Base-by-base conservation (phyloP, 1,140 invertebrate species). In the Cyrtorhinus lividipennis region DNA sequence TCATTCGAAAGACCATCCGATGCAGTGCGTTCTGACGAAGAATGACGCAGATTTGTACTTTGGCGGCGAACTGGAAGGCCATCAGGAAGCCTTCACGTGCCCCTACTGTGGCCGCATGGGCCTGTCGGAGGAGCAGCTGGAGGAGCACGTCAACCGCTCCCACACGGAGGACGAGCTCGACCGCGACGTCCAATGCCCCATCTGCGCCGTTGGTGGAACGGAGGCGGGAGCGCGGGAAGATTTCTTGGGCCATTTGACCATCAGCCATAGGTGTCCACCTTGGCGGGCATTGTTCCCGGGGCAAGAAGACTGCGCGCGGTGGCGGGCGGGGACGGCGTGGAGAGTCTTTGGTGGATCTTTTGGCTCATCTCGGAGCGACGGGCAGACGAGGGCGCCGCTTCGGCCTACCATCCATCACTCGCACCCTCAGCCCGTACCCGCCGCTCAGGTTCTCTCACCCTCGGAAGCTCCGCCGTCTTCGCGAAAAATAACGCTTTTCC, bases 11-110 rank as follows among this genome's bases (percentile, higher is more conserved):
- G 90, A 95, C 77, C 94, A 96, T 80, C 89, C 94, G 64, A 92
- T 97, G 87, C 93, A 97, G 79, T 96, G 92, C 74, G 95, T 97
- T 71, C 82, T 97, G 68, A 95, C 92, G 69, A 83, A 92, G 80
- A 85, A 88, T 78, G 93, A 96, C 79, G 65, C 74, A 90, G 88
- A 96, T 77, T 76, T 95, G 62, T 95, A 90, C 76, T 95, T 94
- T 81, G 90, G 90, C 68, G 92, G 92, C 64, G 92, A 95, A n/a
- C 73, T 74, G 44, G 77, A 88, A 65, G 92, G 95, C 71, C 87
- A 92, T 73, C 88, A 90, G 65, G 90, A 95, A 74, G 88, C 92
- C 60, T 92, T 92, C 73, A 94, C 92, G 67, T 97, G 93, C 79
- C 92, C 93, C 53, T 92, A 91, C 75, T 97, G 92, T 77, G 89